Base-by-base conservation (phyloP, 2,113 vertebrate genomes). In the Chascanopsetta lugubris region DNA sequence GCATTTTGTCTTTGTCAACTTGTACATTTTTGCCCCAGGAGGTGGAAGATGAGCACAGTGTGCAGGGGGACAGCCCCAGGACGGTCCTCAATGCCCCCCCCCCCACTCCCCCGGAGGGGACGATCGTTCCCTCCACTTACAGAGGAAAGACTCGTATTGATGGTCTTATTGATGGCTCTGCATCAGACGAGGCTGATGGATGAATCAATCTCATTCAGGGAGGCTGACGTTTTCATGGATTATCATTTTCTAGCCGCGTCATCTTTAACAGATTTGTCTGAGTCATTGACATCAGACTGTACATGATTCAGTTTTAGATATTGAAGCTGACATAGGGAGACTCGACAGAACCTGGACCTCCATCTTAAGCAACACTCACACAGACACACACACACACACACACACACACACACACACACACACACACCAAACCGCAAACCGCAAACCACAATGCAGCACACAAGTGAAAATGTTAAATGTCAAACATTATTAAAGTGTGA, bases 1-100 rank as follows among this genome's bases (percentile, higher is more conserved):
- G 61, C n/a, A 29, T 81, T 80, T 85, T 66, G 67, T 60, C 72
- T 53, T 61, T 75, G 70, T 75, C 61, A 49, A 15, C 20, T 62
- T 71, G 65, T 20, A 71, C 82, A 77, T 80, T 73, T 86, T 81
- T 79, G 51, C 53, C 40, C 25, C 27, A 20, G 17, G 48, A 57
- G 81, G 60, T 43, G 25, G 32, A 58, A 48, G 69, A 70, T 63
- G 64, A 77, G 38, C 10, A 5, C 15, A 24, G 38, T 2, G 34
- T 51, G 11, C 22, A 36, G 47, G 15, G 21, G 24, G 17, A 17
- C 29, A 22, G 21, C 53, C 46, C 38, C 45, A 47, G 40, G 42
- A 26, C 22, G 25, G 15, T 26, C 20, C 13, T 50, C 29, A 17
- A 9, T n/a, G n/a, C n/a, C n/a, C n/a, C n/a, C n/a, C n/a, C n/a